phyloP scores from a whole-genome alignment of 1,140 invertebrate species.

The Drosophila lacertosa region DNA sequence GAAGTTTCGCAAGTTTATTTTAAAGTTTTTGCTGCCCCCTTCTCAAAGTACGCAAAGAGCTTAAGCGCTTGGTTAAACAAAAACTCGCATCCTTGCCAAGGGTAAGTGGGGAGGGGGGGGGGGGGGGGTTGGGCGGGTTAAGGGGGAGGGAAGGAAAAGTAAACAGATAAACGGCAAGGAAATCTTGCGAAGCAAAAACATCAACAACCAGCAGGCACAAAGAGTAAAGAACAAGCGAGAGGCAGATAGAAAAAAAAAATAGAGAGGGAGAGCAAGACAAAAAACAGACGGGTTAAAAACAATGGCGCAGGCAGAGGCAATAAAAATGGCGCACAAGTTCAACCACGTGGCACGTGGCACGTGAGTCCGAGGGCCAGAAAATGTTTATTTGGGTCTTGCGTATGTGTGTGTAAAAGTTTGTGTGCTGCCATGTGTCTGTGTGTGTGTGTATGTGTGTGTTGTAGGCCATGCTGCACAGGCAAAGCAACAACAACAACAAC shows the following conservation, averaged over 20 bases:
- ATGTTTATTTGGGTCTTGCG: conserved; percentile 74
- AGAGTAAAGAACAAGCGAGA: conserved; percentile 30
- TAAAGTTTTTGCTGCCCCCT: conserved; percentile 57
- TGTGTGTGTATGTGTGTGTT: conserved; percentile 29
- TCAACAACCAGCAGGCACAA: conserved; percentile 61
- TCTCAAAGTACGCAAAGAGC: conserved; percentile 53
- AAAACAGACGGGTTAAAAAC: conserved; percentile 41
- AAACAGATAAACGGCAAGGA: conserved; percentile 66
- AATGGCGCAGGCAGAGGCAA: conserved; percentile 72
- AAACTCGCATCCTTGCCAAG: conserved; percentile 47
- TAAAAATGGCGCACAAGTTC: conserved; percentile 82
- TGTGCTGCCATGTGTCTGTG: conserved; percentile 26
- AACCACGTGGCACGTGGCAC: conserved; percentile 66
- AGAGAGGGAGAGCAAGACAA: conserved; percentile 11
- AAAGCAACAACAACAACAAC: conserved; percentile 53
- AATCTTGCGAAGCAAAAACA: conserved; percentile 74
- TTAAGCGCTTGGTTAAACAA: conserved; percentile 77
- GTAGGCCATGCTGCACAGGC: conserved; percentile 60
- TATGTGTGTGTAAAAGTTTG: conserved; percentile 42
- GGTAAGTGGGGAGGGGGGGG: neutral
- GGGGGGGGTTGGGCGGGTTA: neutral
- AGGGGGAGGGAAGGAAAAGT: neutral
- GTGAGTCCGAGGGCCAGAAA: conserved; percentile 72
- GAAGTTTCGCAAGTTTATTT: conserved; percentile 70
- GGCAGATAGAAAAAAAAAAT: conserved; percentile 1